Base-by-base conservation (phyloP, 2,113 vertebrate genomes). In the Brachirus orientalis region DNA sequence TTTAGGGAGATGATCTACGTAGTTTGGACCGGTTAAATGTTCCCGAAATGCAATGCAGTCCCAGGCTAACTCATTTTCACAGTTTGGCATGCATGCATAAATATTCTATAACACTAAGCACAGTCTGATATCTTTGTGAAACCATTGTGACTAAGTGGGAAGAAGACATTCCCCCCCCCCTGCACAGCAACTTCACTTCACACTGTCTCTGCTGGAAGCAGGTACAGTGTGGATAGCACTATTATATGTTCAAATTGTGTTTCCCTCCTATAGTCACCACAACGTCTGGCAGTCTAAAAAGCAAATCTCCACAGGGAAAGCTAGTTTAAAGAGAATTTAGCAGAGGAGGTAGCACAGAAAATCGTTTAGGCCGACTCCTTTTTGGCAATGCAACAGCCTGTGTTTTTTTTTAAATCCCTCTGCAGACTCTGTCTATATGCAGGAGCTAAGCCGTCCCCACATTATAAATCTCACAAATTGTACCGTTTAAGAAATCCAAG, bases 401-500 rank as follows among this genome's bases (percentile, higher is more conserved):
- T 52, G 8, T 52, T 52, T 63, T 48, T 36, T 28, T n/a, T n/a
- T n/a, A n/a, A n/a, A 46, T 63, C 52, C 60, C 10, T 17, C 38
- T 43, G 52, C 63, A 62, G 41, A 62, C 47, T 72, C 37, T 19
- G 43, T 41, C 37, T 63, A 17, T 44, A 19, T 58, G 60, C 72
- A 28, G 58, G 0, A 9, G 50, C 70, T 67, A n/a, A 72, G 59
- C 71, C 36, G 44, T 50, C 36, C 44, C 14, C 11, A 46, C 56
- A 72, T 73, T 77, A 62, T 56, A 52, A 73, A 64, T 71, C 63
- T 55, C 61, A 68, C 66, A 72, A 70, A 79, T 72, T n/a, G 46
- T 55, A 50, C 45, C 51, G 44, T 80, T 84, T 76, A 72, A 48
- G 59, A 62, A 78, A 82, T 63, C 22, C 41, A 51, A 77, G 66